Conservation (phyloP, 92 coral and sea anemone species). For the Palythoa grandiflora region DNA sequence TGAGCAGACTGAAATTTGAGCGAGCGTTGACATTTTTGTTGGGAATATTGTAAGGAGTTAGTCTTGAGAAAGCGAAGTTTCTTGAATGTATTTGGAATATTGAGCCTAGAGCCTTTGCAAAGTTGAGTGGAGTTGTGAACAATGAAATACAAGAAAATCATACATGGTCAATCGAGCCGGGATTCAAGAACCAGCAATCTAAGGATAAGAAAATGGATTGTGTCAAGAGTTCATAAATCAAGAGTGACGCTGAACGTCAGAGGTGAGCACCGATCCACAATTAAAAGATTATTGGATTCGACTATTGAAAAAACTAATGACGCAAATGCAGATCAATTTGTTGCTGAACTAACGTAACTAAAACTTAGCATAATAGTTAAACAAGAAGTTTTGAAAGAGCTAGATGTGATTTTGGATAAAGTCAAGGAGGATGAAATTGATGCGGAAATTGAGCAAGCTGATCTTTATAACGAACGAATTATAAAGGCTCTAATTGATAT, state of each 20-base stretch:
- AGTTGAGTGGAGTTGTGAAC: too few relatives aligned
- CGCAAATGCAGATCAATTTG: neutral
- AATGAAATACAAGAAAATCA: neutral
- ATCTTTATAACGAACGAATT: too few relatives aligned
- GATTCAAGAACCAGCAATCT: neutral
- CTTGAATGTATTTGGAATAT: too few relatives aligned
- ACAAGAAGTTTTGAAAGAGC: neutral
- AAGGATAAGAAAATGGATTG: neutral
- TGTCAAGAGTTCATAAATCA: neutral
- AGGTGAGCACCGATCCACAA: neutral
- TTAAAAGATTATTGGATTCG: neutral
- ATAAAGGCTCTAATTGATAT: too few relatives aligned
- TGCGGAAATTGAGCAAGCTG: too few relatives aligned
- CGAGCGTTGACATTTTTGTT: too few relatives aligned
- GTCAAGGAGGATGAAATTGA: too few relatives aligned
- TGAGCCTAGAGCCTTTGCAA: too few relatives aligned
- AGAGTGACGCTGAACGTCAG: neutral
- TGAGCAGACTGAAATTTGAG: neutral
- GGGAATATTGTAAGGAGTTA: too few relatives aligned
- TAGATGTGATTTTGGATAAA: too few relatives aligned
- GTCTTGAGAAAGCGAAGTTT: too few relatives aligned
- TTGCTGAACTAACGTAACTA: neutral
- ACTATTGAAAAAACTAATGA: neutral
- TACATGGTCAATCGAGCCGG: slow-evolving; percentile 29
- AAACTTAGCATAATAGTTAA: neutral